A percentile compares a stretch with the other conserved stretches of the same genome.
phyloP scores from a whole-genome alignment of 2,888 invertebrate species.

The Melinopterus prodromus region DNA sequence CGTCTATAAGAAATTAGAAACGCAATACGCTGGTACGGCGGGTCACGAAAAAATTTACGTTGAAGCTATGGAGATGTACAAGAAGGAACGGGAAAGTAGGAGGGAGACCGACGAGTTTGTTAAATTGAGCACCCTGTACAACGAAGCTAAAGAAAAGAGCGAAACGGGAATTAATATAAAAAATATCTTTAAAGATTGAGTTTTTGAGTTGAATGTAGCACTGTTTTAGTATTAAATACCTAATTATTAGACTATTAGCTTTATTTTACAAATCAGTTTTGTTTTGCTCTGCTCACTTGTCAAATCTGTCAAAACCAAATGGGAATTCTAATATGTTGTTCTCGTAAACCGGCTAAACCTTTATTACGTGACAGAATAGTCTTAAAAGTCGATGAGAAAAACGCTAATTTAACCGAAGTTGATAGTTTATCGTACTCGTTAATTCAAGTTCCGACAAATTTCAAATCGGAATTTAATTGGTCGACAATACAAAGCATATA shows the following conservation, averaged over 20 bases:
- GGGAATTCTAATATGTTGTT: conserved; percentile 26
- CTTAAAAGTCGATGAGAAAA: conserved; percentile 6
- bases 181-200: conserved; percentile 56
- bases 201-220: conserved; percentile 5
- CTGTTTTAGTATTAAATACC: neutral
- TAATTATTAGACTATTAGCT: neutral
- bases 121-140: conserved; percentile 51
- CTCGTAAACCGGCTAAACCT: conserved; percentile 9
- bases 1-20: conserved; percentile 67
- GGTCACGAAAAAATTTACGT: conserved; percentile 64
- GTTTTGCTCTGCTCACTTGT: neutral
- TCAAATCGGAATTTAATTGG: conserved; percentile 35
- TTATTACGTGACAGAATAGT: conserved; percentile 18
- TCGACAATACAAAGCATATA: conserved; percentile 35
- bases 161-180: conserved; percentile 45
- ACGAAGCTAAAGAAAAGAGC: conserved; percentile 48
- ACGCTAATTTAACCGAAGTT: neutral
- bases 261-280: neutral
- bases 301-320: conserved; percentile 11
- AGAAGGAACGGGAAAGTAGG: conserved; percentile 49
- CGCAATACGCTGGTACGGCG: conserved; percentile 61
- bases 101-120: conserved; percentile 41
- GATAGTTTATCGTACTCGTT: conserved; percentile 25
- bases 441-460: conserved; percentile 30
- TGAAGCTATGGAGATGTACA: conserved; percentile 60